Conservation (phyloP, 2,888 invertebrate species). For the Vannuccia rotundouncinata region DNA sequence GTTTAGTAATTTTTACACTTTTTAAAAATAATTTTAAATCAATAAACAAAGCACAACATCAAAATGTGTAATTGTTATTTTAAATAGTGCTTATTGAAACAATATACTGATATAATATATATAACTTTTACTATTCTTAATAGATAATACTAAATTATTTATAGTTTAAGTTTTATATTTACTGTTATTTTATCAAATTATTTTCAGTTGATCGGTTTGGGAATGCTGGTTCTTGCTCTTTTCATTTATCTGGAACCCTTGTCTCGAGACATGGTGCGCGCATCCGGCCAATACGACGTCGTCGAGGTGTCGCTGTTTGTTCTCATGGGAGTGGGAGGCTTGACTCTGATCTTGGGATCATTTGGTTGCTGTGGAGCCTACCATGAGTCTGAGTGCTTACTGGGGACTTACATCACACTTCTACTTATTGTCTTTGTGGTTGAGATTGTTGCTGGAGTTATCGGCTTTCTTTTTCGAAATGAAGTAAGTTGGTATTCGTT, state of each 20-base stretch:
- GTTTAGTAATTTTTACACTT: too few species aligned
- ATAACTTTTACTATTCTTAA: too few species aligned
- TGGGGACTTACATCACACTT: conserved; percentile 4
- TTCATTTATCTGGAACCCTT: neutral
- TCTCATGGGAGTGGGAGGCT: neutral
- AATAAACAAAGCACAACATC: too few species aligned
- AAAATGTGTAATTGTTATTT: too few species aligned
- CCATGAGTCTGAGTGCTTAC: neutral
- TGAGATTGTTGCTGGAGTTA: neutral
- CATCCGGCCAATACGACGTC: neutral
- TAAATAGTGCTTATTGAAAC: too few species aligned
- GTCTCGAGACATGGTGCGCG: neutral
- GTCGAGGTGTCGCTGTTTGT: neutral
- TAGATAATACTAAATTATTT: too few species aligned
- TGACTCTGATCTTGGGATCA: neutral
- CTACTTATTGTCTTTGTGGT: conserved; percentile 6
- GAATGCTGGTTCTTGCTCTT: neutral
- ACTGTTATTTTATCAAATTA: neutral
- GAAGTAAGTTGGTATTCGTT: neutral
- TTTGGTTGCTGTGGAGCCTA: conserved; percentile 15
- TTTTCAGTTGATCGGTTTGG: neutral
- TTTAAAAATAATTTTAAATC: too few species aligned
- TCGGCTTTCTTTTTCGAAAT: neutral
- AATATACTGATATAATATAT: too few species aligned
- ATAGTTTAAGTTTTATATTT: too few species aligned